These are phyloP conservation scores for Betta splendens DNA, from an alignment of 2,797 vertebrate species.

Conservation along the genomic window DNA sequence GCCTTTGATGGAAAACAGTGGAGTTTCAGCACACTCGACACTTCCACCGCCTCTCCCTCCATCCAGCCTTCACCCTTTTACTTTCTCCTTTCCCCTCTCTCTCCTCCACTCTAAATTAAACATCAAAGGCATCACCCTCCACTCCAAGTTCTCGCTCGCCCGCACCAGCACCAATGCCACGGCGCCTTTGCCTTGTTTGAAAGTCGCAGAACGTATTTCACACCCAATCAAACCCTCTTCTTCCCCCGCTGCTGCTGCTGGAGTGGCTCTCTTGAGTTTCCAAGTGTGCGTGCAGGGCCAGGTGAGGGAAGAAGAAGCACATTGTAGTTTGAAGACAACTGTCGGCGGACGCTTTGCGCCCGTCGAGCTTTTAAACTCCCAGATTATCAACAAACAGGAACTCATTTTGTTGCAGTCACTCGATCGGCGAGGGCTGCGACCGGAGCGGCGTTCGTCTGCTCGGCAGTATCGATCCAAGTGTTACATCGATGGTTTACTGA, in stretches of 20 bases:
- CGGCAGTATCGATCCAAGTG: not conserved
- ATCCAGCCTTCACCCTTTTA: constrained; percentile 20
- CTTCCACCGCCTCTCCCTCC: constrained; percentile 37
- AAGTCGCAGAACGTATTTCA: constrained; percentile 69
- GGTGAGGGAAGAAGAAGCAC: not conserved
- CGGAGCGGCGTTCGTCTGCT: not conserved
- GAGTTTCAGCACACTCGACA: constrained; percentile 61
- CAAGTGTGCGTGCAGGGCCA: constrained; percentile 25
- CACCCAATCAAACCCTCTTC: constrained; percentile 51
- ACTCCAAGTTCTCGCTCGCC: constrained; percentile 58
- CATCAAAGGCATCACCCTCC: constrained; percentile 71
- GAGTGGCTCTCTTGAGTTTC: constrained; percentile 59
- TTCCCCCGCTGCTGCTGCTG: constrained; percentile 37
- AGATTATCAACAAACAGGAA: not conserved
- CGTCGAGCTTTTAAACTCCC: not conserved
- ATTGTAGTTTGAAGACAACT: constrained; percentile 1
- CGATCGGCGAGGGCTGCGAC: not conserved
- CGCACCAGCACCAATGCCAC: constrained; percentile 49
- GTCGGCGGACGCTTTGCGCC: not conserved
- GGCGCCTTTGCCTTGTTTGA: constrained; percentile 50
- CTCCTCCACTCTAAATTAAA: constrained; percentile 64
- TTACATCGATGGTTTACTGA: not conserved
- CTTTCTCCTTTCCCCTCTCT: not conserved
- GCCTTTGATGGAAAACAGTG: constrained; percentile 68
- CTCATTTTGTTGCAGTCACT: not conserved